These are phyloP conservation scores for Liodrosophila aerea DNA, from an alignment of 2,888 invertebrate species.

Conservation along the genomic window DNA sequence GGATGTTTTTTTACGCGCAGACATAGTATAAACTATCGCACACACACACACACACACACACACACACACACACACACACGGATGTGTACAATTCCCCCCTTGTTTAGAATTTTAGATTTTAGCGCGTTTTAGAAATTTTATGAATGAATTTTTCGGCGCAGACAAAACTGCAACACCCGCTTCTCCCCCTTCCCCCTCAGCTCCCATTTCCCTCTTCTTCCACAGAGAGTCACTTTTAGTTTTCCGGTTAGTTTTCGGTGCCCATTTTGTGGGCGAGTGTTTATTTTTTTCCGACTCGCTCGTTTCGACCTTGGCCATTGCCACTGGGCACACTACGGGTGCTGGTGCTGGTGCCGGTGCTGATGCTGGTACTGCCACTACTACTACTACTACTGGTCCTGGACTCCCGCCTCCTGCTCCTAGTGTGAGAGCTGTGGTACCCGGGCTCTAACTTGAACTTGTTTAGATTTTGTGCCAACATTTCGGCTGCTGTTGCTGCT, in stretches of 20 bases:
- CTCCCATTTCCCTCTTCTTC: background rate
- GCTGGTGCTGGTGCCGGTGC: constrained; percentile 5
- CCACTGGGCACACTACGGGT: constrained; percentile 4
- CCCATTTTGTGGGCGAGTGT: constrained; percentile 52
- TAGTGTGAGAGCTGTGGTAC: background rate
- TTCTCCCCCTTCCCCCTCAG: background rate
- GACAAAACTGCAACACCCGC: constrained; percentile 22
- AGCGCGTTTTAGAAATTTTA: constrained; percentile 81
- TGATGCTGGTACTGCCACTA: too few species aligned
- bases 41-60: constrained; percentile 4
- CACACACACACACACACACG: background rate
- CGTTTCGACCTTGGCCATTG: constrained; percentile 50
- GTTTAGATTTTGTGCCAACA: constrained; percentile 52
- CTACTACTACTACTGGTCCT: constrained; percentile 1
- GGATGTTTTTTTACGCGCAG: constrained; percentile 5
- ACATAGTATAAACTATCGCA: too few species aligned
- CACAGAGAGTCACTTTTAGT: constrained; percentile 64
- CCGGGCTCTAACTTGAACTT: constrained; percentile 37
- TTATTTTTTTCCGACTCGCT: constrained; percentile 42
- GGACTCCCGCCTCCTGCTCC: background rate
- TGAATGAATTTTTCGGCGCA: constrained; percentile 79
- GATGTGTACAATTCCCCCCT: background rate
- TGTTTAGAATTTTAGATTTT: constrained; percentile 82
- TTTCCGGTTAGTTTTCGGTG: constrained; percentile 69
- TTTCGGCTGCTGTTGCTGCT: constrained; percentile 31